Conservation (phyloP, 1,140 invertebrate genomes). For the Notospermus geniculatus region DNA sequence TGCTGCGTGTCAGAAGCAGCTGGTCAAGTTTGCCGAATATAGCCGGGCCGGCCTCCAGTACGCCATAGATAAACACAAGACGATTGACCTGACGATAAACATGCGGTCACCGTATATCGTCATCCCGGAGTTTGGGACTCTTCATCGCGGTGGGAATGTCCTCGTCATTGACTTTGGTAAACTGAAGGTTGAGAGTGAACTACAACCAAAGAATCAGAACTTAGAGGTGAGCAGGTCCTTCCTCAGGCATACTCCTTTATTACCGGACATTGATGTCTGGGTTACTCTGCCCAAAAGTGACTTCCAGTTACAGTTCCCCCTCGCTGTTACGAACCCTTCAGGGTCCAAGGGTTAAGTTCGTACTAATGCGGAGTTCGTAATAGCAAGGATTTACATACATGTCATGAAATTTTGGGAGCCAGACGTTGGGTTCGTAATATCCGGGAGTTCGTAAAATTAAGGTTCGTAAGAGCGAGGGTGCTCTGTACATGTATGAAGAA, state of each 20-base stretch:
- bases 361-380: too few species aligned
- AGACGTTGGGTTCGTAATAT: too few species aligned
- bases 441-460: too few species aligned
- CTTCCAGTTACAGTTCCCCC: too few species aligned
- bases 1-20: constrained; percentile 44
- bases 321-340: too few species aligned
- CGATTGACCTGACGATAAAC: constrained; percentile 71
- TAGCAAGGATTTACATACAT: too few species aligned
- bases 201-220: constrained; percentile 66
- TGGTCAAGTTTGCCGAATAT: constrained; percentile 47
- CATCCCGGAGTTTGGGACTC: constrained; percentile 73
- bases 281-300: too few species aligned
- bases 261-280: background rate
- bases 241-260: background rate
- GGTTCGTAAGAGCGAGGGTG: too few species aligned
- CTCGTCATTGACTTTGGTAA: constrained; percentile 73
- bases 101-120: constrained; percentile 77
- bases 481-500: too few species aligned
- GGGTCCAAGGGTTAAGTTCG: too few species aligned
- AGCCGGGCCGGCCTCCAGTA: constrained; percentile 55
- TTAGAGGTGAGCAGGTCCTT: constrained; percentile 58
- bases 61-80: constrained; percentile 64
- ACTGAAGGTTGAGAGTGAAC: constrained; percentile 70
- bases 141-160: constrained; percentile 71
- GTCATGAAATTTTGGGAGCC: too few species aligned